Base-by-base conservation (phyloP, 2,797 vertebrate genomes). In the Chloroceryle amazona region DNA sequence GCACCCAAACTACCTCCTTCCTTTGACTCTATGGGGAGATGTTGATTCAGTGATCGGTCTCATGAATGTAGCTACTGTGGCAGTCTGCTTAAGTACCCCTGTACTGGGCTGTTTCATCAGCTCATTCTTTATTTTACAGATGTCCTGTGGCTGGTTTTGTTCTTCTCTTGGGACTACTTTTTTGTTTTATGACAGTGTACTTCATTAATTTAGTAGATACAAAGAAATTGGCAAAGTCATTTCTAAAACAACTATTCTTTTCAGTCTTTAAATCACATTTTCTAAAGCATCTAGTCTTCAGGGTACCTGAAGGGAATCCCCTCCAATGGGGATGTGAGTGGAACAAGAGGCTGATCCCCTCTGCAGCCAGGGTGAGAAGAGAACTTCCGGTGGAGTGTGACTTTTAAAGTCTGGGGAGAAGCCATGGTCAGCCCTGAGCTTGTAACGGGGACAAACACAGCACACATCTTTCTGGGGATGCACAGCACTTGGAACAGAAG, bases 341-440 rank as follows among this genome's bases (percentile, higher is more conserved):
- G 22, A 14, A 41, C 19, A 20, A 15, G 46, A 51, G 26, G 5
- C 41, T 70, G 19, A 35, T 68, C 14, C 10, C 8, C 33, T 28
- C 47, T 66, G 47, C 39, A 62, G 42, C 54, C 39, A 35, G 37
- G 20, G 11, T 67, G 57, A 42, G 60, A 70, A 44, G 44, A 46
- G 57, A 86, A 18, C n/a, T 90, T 44, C 41, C 37, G 4, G 12
- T 60, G 35, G 17, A 85, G 23, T 33, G 44, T 4, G 5, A 33
- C 33, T 66, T 86, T 41, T 33, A 20, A 14, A 52, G 25, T 58
- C 29, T 74, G 21, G 25, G 61, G 14, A 49, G 84, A 88, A 86
- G 8, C 65, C 31, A 33, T 0, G 0, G 33, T 52, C 46, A 31
- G 46, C 19, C 33, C 3, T 7, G 41, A 73, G 46, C n/a, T 73